Evolutionary conservation across 2,113 vertebrate species (phyloP).

Genomic region (Psettodes erumei): DNA sequence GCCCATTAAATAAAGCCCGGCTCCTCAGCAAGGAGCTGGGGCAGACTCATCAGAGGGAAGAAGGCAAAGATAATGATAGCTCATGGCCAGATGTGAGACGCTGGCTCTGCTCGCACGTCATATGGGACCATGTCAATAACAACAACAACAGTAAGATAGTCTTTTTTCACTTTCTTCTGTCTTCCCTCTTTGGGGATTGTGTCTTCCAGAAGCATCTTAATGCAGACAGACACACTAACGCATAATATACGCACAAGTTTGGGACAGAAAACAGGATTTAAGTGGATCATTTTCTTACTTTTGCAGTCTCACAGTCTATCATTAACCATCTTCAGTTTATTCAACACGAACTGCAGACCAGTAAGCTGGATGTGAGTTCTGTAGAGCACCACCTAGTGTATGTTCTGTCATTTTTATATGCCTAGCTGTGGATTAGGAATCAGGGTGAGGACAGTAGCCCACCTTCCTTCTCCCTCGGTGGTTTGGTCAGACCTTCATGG

Average conservation of each 20-base stretch:
- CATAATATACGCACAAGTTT: background rate
- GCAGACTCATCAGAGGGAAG: constrained; percentile 81
- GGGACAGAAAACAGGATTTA: background rate
- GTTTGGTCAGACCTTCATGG: constrained; percentile 56
- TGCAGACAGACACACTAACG: background rate
- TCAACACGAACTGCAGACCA: constrained; percentile 12
- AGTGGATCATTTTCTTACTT: constrained; percentile 6
- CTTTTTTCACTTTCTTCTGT: constrained; percentile 38
- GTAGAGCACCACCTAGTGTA: constrained; percentile 10
- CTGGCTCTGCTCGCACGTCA: constrained; percentile 62
- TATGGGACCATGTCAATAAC: constrained; percentile 72
- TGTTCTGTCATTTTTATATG: constrained; percentile 22
- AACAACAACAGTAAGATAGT: constrained; percentile 56
- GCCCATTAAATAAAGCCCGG: constrained; percentile 82
- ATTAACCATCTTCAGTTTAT: constrained; percentile 3
- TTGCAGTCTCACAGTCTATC: constrained; percentile 6
- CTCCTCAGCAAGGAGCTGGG: constrained; percentile 70
- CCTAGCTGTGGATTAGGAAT: constrained; percentile 38
- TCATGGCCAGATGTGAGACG: constrained; percentile 79
- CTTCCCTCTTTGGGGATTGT: constrained; percentile 13
- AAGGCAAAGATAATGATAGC: constrained; percentile 83
- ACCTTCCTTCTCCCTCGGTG: constrained; percentile 30
- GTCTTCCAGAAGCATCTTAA: constrained; percentile 17
- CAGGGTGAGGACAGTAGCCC: constrained; percentile 28
- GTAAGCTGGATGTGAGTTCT: constrained; percentile 3